phyloP scores from a whole-genome alignment of 2,113 vertebrate genomes.

The Sebastes fasciatus region DNA sequence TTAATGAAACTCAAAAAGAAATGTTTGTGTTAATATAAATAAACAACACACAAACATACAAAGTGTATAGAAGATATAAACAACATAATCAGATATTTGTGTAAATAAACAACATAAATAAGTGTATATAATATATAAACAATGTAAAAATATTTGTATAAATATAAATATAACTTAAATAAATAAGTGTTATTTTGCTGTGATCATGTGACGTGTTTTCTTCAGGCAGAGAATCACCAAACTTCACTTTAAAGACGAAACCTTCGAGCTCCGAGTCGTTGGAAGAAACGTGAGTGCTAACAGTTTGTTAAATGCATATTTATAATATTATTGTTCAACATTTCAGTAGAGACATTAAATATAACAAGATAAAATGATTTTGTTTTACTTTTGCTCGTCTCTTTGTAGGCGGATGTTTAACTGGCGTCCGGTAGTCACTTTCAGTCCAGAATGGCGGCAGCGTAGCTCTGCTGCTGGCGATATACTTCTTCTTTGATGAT shows the following conservation, averaged over 20 bases:
- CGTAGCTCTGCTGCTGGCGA: too few species aligned
- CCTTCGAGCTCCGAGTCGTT: conserved; percentile 91
- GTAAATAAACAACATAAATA: not conserved
- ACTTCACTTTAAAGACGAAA: conserved; percentile 93
- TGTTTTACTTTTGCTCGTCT: too few species aligned
- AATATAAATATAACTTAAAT: not conserved
- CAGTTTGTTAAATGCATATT: too few species aligned
- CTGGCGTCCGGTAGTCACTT: too few species aligned
- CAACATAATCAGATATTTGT: not conserved
- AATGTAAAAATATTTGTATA: not conserved
- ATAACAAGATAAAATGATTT: too few species aligned
- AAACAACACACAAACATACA: not conserved
- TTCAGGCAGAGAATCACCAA: conserved; percentile 93
- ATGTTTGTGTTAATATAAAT: not conserved
- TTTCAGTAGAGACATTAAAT: too few species aligned
- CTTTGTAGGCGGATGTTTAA: too few species aligned
- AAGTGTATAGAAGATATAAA: not conserved
- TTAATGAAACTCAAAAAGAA: too few species aligned
- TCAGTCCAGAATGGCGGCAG: too few species aligned
- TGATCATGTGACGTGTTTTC: conserved; percentile 21
- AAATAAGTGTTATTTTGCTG: not conserved
- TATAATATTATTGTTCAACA: too few species aligned
- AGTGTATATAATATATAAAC: not conserved
- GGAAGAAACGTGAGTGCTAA: conserved; percentile 90
- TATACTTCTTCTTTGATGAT: too few species aligned